Evolutionary conservation across 2,113 vertebrate species (phyloP), one percentile per base, ranked within the genome.

Genomic region (Eptatretus burgeri): DNA sequence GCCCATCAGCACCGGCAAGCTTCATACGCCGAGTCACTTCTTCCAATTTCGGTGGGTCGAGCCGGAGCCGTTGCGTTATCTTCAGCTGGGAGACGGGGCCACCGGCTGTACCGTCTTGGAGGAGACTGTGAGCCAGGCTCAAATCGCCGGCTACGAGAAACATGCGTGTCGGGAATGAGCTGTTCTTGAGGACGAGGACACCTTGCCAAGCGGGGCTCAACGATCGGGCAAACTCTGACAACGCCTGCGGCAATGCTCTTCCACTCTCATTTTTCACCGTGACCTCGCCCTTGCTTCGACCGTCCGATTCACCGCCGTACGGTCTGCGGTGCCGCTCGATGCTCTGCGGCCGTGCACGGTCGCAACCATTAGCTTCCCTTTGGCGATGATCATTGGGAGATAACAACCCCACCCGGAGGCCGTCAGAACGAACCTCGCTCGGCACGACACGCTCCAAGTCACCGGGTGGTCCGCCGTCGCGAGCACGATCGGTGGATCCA

Each of bases 11-110:
- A 20, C 91, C 91, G 2, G 91, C 89, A 69, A 85, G 86, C 73
- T 94, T 94, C 77, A 98, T 94, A 72, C 91, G 91, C 0, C 91
- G 83, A 50, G 84, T 93, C 63, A 98, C 91, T 77, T 98, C 91
- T 62, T 98, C 91, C 64, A 95, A 76, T 73, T 98, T 98, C 72
- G 91, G 91, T 75, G 95, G 91, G 78, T 95, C 91, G 74, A 95
- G 80, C 2, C 91, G 86, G 16, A 98, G 82, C 17, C 91, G 85
- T 13, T 98, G 91, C 2, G 91, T 98, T 77, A 98, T 98, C 78
- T 95, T 95, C 67, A 98, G 79, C 74, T 98, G 86, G 64, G 77
- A 79, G 66, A 93, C 83, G 68, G 83, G 89, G 64, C 83, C 79
- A 14, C 89, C 83, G 0, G 83, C 80, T 1, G 81, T 66, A 71